phyloP scores from a whole-genome alignment of 1,140 invertebrate genomes.

The Probaryconus sp. region DNA sequence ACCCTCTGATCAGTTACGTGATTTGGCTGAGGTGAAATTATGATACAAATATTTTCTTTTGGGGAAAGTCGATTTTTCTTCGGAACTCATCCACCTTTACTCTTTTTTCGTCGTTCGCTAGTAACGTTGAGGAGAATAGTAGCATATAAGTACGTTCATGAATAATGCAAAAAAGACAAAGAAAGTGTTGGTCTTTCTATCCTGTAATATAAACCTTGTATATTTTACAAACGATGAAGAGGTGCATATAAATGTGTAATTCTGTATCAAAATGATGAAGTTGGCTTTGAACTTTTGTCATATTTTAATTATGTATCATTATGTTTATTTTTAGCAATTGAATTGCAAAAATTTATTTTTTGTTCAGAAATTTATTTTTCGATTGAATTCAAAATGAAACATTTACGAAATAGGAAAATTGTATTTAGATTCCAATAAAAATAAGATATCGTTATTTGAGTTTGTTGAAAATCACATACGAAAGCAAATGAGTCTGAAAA shows the following conservation, averaged over 20 bases:
- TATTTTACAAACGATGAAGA: constrained; percentile 67
- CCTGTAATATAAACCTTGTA: constrained; percentile 66
- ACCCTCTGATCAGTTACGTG: constrained; percentile 17
- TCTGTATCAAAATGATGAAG: constrained; percentile 42
- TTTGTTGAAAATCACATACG: no score
- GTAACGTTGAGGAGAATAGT: constrained; percentile 65
- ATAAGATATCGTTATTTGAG: no score
- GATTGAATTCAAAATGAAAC: no score
- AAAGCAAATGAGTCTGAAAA: no score
- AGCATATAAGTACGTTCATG: constrained; percentile 74
- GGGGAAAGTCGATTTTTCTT: constrained; percentile 50
- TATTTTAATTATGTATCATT: neutral
- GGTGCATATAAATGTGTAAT: constrained; percentile 9
- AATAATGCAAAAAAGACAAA: constrained; percentile 73
- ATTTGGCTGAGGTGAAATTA: constrained; percentile 23
- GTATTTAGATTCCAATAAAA: no score
- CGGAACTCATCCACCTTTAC: constrained; percentile 23
- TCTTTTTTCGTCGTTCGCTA: constrained; percentile 32
- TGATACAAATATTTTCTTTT: constrained; percentile 20
- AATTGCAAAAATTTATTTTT: no score
- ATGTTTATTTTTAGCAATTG: no score
- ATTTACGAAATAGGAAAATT: no score
- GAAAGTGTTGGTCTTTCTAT: constrained; percentile 66
- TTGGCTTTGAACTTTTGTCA: no score
- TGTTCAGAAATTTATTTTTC: no score